Percentiles rank a stretch among this genome's conserved stretches.
These are phyloP conservation scores for Genyomyrus donnyi DNA, from an alignment of 2,113 vertebrate species.

Conservation along the genomic window DNA sequence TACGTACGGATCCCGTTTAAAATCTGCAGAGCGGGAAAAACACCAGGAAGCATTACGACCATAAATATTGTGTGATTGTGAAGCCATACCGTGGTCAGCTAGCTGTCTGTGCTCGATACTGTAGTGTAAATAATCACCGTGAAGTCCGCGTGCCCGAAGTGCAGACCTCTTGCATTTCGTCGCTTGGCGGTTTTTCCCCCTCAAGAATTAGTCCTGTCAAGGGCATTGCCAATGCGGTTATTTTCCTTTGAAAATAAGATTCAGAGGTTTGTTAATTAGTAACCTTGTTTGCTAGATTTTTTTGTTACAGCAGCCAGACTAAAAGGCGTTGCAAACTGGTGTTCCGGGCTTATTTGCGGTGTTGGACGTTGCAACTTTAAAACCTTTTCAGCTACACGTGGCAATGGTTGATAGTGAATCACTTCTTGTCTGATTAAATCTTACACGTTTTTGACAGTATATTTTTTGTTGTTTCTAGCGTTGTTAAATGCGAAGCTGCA, in stretches of 20 bases:
- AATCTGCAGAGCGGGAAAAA: not conserved
- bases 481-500: not conserved
- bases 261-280: not conserved
- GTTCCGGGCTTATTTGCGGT: not conserved
- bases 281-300: not conserved
- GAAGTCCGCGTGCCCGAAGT: not conserved
- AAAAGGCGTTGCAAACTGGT: not conserved
- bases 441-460: not conserved
- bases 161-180: not conserved
- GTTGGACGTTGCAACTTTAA: not conserved
- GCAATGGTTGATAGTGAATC: not conserved
- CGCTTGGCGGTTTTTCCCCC: not conserved
- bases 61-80: not conserved
- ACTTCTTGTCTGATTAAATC: not conserved
- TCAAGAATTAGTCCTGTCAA: not conserved
- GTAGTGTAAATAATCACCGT: not conserved
- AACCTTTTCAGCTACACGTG: not conserved
- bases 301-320: not conserved
- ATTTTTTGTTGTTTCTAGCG: no score
- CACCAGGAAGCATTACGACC: not conserved
- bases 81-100: not conserved
- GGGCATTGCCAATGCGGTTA: not conserved
- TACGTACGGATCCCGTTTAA: not conserved
- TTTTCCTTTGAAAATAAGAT: not conserved
- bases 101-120: not conserved